A percentile compares a stretch with the other conserved stretches of the same genome.
Conservation (phyloP, 2,888 invertebrate genomes). For the Diachrysia chrysitis region DNA sequence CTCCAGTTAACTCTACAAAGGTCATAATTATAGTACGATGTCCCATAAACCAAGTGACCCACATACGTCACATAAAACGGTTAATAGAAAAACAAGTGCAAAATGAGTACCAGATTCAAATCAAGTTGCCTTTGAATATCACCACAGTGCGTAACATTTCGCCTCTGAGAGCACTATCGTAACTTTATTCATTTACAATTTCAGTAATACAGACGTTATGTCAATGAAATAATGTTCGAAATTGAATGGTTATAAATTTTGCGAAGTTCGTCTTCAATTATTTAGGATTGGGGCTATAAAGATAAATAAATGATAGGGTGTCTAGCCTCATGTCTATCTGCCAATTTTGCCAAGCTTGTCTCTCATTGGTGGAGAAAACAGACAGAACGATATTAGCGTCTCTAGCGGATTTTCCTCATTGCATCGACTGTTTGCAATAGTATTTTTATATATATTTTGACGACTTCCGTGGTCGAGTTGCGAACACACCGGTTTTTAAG, state of each 20-base stretch:
- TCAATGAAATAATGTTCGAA: background rate
- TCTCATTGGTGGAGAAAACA: no score
- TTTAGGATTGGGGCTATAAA: no score
- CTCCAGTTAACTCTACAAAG: background rate
- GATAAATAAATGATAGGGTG: no score
- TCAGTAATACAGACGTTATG: conserved; percentile 15
- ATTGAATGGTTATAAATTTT: conserved; percentile 7
- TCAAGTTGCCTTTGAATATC: conserved; percentile 45
- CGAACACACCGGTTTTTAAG: no score
- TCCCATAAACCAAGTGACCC: conserved; percentile 13
- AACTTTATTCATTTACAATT: conserved; percentile 12
- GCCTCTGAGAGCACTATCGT: conserved; percentile 24
- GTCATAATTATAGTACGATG: background rate
- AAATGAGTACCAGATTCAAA: conserved; percentile 44
- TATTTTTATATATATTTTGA: no score
- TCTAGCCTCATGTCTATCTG: no score
- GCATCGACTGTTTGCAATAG: conserved; percentile 19
- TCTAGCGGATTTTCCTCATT: no score
- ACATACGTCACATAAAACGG: conserved; percentile 21
- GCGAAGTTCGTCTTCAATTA: conserved; percentile 14
- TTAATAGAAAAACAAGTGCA: conserved; percentile 18
- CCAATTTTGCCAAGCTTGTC: no score
- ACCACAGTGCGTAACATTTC: conserved; percentile 31
- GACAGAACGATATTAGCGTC: no score
- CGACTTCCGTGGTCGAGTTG: no score